Evolutionary conservation across 1,140 invertebrate species (phyloP), one percentile per base, ranked within the genome.

Genomic region (Drosophila persimilis): DNA sequence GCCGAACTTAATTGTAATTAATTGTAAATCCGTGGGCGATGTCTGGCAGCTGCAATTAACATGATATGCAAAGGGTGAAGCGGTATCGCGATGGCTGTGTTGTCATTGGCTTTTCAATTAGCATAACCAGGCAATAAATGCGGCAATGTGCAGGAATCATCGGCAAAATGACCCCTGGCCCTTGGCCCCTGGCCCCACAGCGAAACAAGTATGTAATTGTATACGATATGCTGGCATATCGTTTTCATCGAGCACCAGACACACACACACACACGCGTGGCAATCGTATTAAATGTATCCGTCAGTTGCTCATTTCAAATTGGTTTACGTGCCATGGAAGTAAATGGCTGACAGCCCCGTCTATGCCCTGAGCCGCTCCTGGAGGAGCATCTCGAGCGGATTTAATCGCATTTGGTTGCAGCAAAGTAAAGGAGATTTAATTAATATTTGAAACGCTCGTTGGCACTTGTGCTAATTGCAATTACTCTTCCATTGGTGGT

Each of bases 231-330:
- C 73, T 44, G 67, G 45, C 45, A 51, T 73, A 73, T 73, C 57
- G 41, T 45, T 70, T 71, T 71, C 67, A 58, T 41, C 41, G 54
- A 44, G 17, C 17, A 17, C 0, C 17, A 17, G 17, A 17, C 17
- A 17, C 17, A 17, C 17, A 13, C 48, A 6, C 39, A 47, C 9
- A 41, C 9, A n/a, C 47, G 24, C 51, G 66, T 76, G 66, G 64
- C 70, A 71, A 52, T 75, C 78, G 74, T 83, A 83, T 79, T 73
- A 74, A 80, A 80, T 80, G 66, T 77, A 63, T 67, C 73, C 76
- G 78, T 76, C 80, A 86, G 59, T 80, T 71, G 64, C 77, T 85
- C 80, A 86, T 80, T 80, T 86, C 63, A 66, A 85, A 86, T 86
- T 86, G 73, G 47, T 63, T 74, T 77, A 86, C 80, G 80, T 86